A percentile compares a stretch with the other conserved stretches of the same genome.
Evolutionary conservation across 2,888 invertebrate species (phyloP).

Genomic region (Macrophya annulata): DNA sequence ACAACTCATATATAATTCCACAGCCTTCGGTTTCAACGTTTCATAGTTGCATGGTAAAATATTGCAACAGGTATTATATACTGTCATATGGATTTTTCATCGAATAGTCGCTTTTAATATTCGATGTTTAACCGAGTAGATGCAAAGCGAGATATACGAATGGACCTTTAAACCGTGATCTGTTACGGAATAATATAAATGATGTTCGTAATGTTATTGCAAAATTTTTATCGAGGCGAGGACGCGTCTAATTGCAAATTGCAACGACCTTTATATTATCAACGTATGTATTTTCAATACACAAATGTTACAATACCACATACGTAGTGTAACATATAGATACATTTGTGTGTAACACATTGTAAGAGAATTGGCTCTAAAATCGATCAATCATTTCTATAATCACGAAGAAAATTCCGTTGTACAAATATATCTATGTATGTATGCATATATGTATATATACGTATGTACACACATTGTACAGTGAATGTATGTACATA

Average conservation of each 20-base stretch:
- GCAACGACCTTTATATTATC: constrained; percentile 26
- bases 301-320: not conserved
- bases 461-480: too few species aligned
- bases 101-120: not conserved
- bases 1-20: not conserved
- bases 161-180: constrained; percentile 48
- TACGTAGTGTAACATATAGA: not conserved
- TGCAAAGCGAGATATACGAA: not conserved
- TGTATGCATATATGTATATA: too few species aligned
- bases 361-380: not conserved
- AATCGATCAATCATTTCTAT: constrained; percentile 40
- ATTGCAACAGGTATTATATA: constrained; percentile 11
- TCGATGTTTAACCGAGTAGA: constrained; percentile 4
- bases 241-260: constrained; percentile 46
- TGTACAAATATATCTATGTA: not conserved
- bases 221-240: constrained; percentile 13
- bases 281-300: not conserved
- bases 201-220: constrained; percentile 4
- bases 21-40: not conserved
- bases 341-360: not conserved
- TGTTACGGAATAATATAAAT: constrained; percentile 43
- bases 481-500: too few species aligned
- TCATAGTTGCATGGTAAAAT: constrained; percentile 1
- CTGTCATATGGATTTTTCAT: not conserved
- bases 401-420: constrained; percentile 2